These are phyloP conservation scores for Hemicordylus capensis DNA, from an alignment of 2,113 vertebrate species.

Conservation along the genomic window DNA sequence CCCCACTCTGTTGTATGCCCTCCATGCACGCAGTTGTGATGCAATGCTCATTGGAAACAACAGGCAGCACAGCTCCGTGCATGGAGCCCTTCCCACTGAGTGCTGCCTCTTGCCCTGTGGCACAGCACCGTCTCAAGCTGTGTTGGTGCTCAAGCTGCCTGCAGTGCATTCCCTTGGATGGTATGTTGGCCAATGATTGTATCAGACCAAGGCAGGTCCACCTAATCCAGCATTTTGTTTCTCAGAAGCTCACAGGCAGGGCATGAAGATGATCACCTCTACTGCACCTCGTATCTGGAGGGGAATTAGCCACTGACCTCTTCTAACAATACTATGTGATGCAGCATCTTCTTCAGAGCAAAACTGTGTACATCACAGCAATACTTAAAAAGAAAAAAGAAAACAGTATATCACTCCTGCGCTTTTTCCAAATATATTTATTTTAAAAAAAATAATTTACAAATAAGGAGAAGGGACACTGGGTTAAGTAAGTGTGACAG, in stretches of 20 bases:
- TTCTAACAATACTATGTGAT: background rate
- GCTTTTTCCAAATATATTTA: slow-evolving; percentile 58
- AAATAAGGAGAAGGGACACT: slow-evolving; percentile 59
- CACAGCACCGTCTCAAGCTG: too few relatives aligned
- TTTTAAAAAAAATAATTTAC: slow-evolving; percentile 82
- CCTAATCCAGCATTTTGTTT: background rate
- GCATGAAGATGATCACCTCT: background rate
- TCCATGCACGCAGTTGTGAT: too few relatives aligned
- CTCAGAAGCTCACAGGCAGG: background rate
- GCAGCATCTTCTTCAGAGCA: slow-evolving; percentile 1
- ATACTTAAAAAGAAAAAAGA: background rate
- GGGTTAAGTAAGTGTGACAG: slow-evolving; percentile 44
- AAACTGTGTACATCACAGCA: background rate
- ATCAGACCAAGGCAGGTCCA: background rate
- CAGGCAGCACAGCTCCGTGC: too few relatives aligned
- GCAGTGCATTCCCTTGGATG: too few relatives aligned
- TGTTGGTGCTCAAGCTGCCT: too few relatives aligned
- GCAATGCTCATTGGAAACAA: too few relatives aligned
- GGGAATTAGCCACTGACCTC: background rate
- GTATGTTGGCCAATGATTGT: too few relatives aligned
- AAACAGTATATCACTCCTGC: too few relatives aligned
- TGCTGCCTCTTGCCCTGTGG: too few relatives aligned
- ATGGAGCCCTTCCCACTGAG: too few relatives aligned
- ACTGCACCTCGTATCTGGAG: background rate
- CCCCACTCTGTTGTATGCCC: too few relatives aligned